Percentiles rank a stretch among this genome's conserved stretches.
Conservation (phyloP, 1,140 invertebrate genomes). For the Neuroterus valhalla region DNA sequence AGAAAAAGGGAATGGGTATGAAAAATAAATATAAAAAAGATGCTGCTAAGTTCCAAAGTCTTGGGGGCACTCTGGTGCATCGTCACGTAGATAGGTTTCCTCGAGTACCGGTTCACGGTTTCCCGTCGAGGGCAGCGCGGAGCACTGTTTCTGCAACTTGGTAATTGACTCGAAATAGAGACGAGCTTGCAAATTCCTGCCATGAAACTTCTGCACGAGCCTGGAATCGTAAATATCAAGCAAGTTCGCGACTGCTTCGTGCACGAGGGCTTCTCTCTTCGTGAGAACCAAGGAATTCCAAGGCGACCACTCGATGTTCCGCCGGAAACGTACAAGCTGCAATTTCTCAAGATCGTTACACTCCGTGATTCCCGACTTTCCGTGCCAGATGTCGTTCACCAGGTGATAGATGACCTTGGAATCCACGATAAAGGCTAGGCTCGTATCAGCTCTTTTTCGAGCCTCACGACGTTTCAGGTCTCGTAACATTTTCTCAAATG, state of each 20-base stretch:
- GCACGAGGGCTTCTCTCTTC: constrained; percentile 78
- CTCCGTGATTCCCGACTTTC: constrained; percentile 81
- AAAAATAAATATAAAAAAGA: too few species aligned
- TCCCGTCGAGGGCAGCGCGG: constrained; percentile 35
- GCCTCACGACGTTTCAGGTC: constrained; percentile 77
- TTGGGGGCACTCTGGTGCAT: too few species aligned
- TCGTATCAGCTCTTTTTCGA: constrained; percentile 63
- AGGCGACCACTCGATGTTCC: constrained; percentile 79
- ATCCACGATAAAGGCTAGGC: constrained; percentile 78
- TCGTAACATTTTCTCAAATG: constrained; percentile 78
- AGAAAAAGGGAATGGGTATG: too few species aligned
- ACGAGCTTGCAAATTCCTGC: constrained; percentile 69
- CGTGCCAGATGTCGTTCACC: constrained; percentile 81
- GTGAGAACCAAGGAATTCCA: constrained; percentile 83
- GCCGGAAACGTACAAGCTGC: constrained; percentile 77
- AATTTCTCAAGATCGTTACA: constrained; percentile 77
- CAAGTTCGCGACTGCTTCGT: constrained; percentile 60
- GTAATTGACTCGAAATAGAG: constrained; percentile 64
- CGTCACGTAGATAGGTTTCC: too few species aligned
- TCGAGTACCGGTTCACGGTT: constrained; percentile 30
- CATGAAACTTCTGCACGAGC: constrained; percentile 63
- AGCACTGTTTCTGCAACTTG: constrained; percentile 54
- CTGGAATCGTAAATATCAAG: constrained; percentile 61
- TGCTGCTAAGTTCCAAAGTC: too few species aligned
- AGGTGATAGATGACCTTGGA: constrained; percentile 79